A percentile compares a stretch with the other conserved stretches of the same genome.
phyloP scores from a whole-genome alignment of 2,113 vertebrate species.

The Bubo scandiacus region DNA sequence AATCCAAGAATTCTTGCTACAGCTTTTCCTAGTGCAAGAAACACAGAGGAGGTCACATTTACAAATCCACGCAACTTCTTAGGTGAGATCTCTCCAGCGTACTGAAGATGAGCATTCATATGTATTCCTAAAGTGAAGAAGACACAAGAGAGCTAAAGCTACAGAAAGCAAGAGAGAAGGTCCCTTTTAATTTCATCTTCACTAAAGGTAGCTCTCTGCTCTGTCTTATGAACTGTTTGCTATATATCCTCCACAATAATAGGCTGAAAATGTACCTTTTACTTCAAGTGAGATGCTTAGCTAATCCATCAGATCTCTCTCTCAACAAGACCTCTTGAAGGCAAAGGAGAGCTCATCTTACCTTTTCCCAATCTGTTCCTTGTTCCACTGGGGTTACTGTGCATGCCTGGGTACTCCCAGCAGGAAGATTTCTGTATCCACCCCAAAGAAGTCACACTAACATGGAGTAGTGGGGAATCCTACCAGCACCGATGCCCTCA shows the following conservation, averaged over 20 bases:
- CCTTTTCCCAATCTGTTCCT: not conserved
- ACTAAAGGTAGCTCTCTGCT: not conserved
- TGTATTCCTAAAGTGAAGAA: conserved; percentile 65
- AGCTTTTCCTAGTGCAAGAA: conserved; percentile 77
- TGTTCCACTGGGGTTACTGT: not conserved
- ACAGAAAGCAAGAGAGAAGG: not conserved
- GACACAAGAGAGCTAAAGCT: not conserved
- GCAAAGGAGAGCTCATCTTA: not conserved
- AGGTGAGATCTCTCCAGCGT: conserved; percentile 76
- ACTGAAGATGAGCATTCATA: conserved; percentile 74
- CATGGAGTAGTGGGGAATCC: not conserved
- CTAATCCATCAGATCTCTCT: not conserved
- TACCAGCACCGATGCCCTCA: conserved; percentile 60
- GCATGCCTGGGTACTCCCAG: not conserved
- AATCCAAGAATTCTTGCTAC: conserved; percentile 76
- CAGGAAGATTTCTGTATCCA: not conserved
- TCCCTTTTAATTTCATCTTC: not conserved
- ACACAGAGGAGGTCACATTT: conserved; percentile 65
- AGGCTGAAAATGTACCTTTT: not conserved
- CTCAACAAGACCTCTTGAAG: not conserved
- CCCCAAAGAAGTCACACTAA: not conserved
- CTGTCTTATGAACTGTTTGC: not conserved
- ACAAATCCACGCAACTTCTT: conserved; percentile 77
- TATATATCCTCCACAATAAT: not conserved
- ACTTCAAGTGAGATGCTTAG: not conserved